Base-by-base conservation (phyloP, 2,113 vertebrate genomes). In the Aegotheles bennettii region DNA sequence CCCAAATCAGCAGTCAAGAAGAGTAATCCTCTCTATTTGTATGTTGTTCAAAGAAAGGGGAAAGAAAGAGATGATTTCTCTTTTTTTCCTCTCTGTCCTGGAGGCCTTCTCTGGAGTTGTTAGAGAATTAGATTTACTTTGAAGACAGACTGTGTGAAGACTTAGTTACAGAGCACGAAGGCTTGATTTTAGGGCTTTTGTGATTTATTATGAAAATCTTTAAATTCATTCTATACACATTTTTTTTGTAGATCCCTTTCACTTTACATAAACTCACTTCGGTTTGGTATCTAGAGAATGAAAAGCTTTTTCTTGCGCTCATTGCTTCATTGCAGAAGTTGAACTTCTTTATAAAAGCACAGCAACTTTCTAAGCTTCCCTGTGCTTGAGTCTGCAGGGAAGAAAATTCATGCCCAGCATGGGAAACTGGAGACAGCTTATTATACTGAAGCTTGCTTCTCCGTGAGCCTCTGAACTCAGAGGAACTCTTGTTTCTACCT, bases 1-100 rank as follows among this genome's bases (percentile, higher is more conserved):
- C 71, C 60, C 63, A 94, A 93, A 86, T 81, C 80, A 75, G 38
- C 60, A 94, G 82, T 90, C 64, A 84, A 68, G 67, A 92, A 85
- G n/a, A 84, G 38, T 68, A 60, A 84, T 90, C 38, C 29, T 91
- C 35, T 89, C 29, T 53, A 21, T 75, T 56, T 92, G 13, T 75
- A 45, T 51, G 19, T 51, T 80, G 26, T 50, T 89, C 77, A 67
- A 93, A 86, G 82, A 69, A 82, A 79, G 29, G 28, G 25, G 31
- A 89, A 87, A 29, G 54, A 26, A 87, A 57, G 65, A 91, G 38
- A 23, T 51, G 16, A 11, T 80, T 93, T 86, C 26, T 92, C 29
- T 80, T 45, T 68, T 61, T 68, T 61, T 65, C 51, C 15, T 33
- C 20, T 50, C 33, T 35, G 11, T 96, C 76, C 79, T 90, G 43